A percentile compares a stretch with the other conserved stretches of the same genome.
Evolutionary conservation across 2,113 vertebrate genomes (phyloP).

Genomic region (Dipodomys spectabilis): DNA sequence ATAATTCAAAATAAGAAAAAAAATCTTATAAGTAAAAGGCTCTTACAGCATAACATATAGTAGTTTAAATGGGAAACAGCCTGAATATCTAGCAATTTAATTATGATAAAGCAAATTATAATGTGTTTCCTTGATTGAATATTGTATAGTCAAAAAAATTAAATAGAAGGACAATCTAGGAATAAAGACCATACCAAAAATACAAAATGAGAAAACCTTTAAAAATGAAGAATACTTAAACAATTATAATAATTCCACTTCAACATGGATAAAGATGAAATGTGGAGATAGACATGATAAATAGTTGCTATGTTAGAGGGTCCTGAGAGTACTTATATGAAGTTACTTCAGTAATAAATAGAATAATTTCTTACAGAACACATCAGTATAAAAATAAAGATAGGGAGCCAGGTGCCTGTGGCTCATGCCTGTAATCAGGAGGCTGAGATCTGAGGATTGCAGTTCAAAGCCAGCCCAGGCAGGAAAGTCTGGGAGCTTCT

Average conservation of each 20-base stretch:
- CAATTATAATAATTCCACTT: conserved; percentile 27
- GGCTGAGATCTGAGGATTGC: too few species aligned
- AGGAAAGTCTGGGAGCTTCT: too few species aligned
- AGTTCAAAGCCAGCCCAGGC: too few species aligned
- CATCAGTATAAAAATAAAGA: background rate
- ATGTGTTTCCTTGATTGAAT: conserved; percentile 65
- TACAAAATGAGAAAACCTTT: conserved; percentile 1
- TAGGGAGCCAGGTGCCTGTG: background rate
- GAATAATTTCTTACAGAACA: background rate
- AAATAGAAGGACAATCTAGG: conserved; percentile 59
- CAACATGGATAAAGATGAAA: background rate
- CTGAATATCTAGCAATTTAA: conserved; percentile 66
- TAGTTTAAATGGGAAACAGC: conserved; percentile 62
- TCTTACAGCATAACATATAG: conserved; percentile 55
- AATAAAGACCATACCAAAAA: conserved; percentile 44
- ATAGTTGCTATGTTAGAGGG: background rate
- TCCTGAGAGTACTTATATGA: conserved; percentile 17
- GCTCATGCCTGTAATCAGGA: too few species aligned
- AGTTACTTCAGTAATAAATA: conserved; percentile 1
- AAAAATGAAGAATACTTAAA: conserved; percentile 34
- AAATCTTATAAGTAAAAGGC: conserved; percentile 38
- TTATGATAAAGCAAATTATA: conserved; percentile 75
- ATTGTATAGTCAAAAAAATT: conserved; percentile 58
- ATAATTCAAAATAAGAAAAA: conserved; percentile 69
- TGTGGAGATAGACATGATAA: conserved; percentile 42